A percentile compares a stretch with the other conserved stretches of the same genome.
Conservation (phyloP, 2,888 invertebrate genomes). For the Panzeria rudis region DNA sequence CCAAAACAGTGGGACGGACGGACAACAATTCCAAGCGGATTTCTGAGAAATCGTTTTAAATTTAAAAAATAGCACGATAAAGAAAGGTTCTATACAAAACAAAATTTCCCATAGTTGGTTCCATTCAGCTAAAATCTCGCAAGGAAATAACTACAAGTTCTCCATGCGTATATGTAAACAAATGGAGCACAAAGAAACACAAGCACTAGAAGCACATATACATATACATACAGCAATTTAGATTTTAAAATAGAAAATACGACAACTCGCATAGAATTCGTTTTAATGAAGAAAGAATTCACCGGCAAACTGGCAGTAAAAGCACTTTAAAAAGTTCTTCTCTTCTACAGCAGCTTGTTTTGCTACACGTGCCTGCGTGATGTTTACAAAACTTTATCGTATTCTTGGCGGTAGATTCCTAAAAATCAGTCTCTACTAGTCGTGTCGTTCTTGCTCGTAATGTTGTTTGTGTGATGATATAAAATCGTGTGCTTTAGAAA, state of each 20-base stretch:
- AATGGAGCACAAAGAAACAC: constrained; percentile 37
- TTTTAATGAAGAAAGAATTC: constrained; percentile 42
- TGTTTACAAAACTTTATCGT: constrained; percentile 29
- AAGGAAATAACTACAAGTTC: constrained; percentile 9
- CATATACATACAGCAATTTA: neutral
- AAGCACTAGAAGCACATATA: neutral
- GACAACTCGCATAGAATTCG: constrained; percentile 34
- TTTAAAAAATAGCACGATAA: too few relatives aligned
- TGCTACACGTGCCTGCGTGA: constrained; percentile 33
- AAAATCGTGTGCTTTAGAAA: constrained; percentile 62
- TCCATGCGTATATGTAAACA: constrained; percentile 50
- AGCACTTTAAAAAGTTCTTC: constrained; percentile 38
- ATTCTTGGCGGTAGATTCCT: constrained; percentile 45
- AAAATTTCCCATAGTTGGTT: constrained; percentile 26
- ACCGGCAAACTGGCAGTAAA: constrained; percentile 27
- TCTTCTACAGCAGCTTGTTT: constrained; percentile 26
- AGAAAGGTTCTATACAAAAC: neutral
- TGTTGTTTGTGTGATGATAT: constrained; percentile 57
- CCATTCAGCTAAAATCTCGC: neutral
- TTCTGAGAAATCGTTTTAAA: too few relatives aligned
- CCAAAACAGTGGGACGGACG: too few relatives aligned
- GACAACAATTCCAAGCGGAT: too few relatives aligned
- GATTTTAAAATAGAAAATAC: constrained; percentile 38
- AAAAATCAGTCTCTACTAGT: constrained; percentile 11
- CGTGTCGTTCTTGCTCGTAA: constrained; percentile 1